Conservation (phyloP, 2,113 vertebrate genomes). For the Siniperca knerii region DNA sequence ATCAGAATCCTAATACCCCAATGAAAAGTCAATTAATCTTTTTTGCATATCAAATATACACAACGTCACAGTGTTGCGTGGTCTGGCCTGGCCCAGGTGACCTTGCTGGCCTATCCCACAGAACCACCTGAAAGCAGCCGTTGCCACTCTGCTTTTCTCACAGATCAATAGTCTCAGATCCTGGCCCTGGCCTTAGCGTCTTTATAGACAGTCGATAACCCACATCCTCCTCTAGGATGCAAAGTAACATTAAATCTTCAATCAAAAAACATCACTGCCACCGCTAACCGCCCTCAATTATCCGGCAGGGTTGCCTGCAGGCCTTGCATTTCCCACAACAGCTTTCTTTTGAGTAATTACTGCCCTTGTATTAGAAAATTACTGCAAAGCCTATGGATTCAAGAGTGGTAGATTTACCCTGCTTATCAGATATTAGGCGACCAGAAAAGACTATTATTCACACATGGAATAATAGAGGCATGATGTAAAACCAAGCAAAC, state of each 20-base stretch:
- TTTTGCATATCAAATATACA: constrained; percentile 71
- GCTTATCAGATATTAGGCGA: constrained; percentile 64
- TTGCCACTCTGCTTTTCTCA: constrained; percentile 47
- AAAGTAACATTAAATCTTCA: constrained; percentile 76
- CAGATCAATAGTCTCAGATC: constrained; percentile 77
- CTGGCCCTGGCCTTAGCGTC: constrained; percentile 49
- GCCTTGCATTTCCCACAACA: constrained; percentile 50
- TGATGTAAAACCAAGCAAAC: constrained; percentile 58
- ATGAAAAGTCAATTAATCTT: constrained; percentile 66
- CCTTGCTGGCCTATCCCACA: constrained; percentile 65
- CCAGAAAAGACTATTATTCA: constrained; percentile 58
- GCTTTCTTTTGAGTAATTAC: constrained; percentile 65
- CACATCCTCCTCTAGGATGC: constrained; percentile 69
- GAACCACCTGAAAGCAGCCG: constrained; percentile 45
- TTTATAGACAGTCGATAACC: constrained; percentile 72
- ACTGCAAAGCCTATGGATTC: constrained; percentile 58
- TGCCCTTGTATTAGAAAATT: constrained; percentile 65
- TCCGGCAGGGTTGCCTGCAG: constrained; percentile 59
- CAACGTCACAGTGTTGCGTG: constrained; percentile 36
- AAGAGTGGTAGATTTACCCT: constrained; percentile 57
- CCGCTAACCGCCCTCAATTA: constrained; percentile 60
- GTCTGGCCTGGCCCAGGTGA: constrained; percentile 36
- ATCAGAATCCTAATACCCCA: constrained; percentile 61
- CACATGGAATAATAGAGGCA: constrained; percentile 56
- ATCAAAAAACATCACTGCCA: constrained; percentile 69